Evolutionary conservation across 2,888 invertebrate genomes (phyloP), one percentile per base, ranked within the genome.

Genomic region (Tortrix viridana): DNA sequence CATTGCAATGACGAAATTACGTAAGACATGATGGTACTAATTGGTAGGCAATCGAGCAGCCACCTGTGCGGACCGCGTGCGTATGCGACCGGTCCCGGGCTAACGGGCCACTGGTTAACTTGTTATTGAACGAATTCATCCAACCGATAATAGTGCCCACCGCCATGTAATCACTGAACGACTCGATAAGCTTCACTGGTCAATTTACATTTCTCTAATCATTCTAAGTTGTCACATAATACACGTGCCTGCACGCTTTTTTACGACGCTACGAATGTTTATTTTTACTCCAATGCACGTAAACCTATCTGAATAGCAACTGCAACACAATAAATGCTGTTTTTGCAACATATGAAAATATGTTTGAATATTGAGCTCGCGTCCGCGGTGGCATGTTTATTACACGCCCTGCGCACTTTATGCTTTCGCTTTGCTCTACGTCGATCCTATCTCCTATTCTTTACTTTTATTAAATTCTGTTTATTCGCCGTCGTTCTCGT

Each of bases 91-190:
- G 86, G 84, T 83, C 74, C 69, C 71, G 68, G 73, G 75, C 68
- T 85, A 89, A 90, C 88, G 89, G 89, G 67, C 75, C 74, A 73
- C 73, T 77, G 69, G 70, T 74, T 80, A 83, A 86, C 85, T 87
- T 76, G 85, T 87, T 86, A 85, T 79, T 79, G 77, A 81, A 84
- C 81, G 76, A 83, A 84, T 81, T 83, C 80, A 84, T 81, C 73
- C 68, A 70, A 70, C 65, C 69, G 60, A 71, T 76, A 74, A 73
- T 72, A 74, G 75, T 71, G 76, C 76, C 75, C 71, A 71, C 72
- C 74, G 74, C 71, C 71, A 73, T 68, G 66, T 73, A 74, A 76
- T 73, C 74, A 80, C 80, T 76, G 74, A 80, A 80, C 77, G 73
- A 69, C 69, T 69, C 72, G 71, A 68, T 72, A 69, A 74, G 73